Evolutionary conservation across 2,113 vertebrate species (phyloP), one percentile per base, ranked within the genome.

Genomic region (Perognathus longimembris): DNA sequence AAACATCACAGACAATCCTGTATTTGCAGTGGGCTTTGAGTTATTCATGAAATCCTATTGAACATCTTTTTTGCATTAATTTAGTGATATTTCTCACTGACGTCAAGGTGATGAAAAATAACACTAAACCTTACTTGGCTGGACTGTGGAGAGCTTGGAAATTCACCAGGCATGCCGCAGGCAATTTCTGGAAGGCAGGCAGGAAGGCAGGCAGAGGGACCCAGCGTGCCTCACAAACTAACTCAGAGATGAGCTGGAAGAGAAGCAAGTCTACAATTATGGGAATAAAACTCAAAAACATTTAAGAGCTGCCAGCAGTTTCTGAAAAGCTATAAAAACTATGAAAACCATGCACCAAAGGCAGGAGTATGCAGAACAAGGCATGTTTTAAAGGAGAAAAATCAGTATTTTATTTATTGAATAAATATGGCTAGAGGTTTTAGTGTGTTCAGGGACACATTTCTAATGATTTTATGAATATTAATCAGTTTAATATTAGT

Each of bases 71-170:
- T 96, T 96, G 20, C 80, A 96, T 98, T 97, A 96, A 96, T 98
- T 97, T 91, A 94, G 89, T 96, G 88, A 91, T 96, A 96, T 97
- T 98, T 97, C 96, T 96, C 97, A 95, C 63, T 97, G 92, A 96
- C 93, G 74, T 97, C 92, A 97, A 96, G 93, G 95, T 97, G 95
- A 97, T 97, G 92, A 97, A 97, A 96, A 96, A 96, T 84, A 90
- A 97, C 42, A 82, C 59, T 96, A 95, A 96, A 95, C 77, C 88
- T 96, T 94, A 80, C 80, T 97, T 98, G 95, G 95, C 95, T 96
- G 75, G 59, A 76, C 67, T 91, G 75, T 90, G 87, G 74, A 95
- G 93, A 54, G 91, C 61, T 91, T 98, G 97, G 96, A 97, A 97
- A 76, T 5, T 40, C 81, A 95, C 95, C 96, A 97, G 2, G 80